phyloP scores from a whole-genome alignment of 2,797 vertebrate species.

The Knipowitschia caucasica region DNA sequence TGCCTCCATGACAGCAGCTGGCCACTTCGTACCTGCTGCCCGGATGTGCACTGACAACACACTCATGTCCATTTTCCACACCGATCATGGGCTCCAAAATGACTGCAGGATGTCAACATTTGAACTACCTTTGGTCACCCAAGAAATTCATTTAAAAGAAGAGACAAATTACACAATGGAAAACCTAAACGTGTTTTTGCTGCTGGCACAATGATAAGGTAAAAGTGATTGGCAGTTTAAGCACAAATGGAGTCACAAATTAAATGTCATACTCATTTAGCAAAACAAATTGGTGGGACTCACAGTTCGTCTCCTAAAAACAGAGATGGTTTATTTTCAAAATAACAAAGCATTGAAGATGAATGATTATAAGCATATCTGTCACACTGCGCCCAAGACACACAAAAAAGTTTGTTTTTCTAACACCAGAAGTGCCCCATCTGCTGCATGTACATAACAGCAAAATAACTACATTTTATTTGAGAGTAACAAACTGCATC shows the following conservation, averaged over 20 bases:
- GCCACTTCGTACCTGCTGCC: slow-evolving; percentile 13
- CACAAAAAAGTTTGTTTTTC: too few relatives aligned
- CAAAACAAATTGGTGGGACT: not conserved
- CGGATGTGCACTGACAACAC: slow-evolving; percentile 34
- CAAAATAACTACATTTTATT: too few relatives aligned
- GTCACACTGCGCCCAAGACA: too few relatives aligned
- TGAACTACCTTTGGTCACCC: not conserved
- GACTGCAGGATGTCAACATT: not conserved
- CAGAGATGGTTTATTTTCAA: not conserved
- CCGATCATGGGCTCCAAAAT: not conserved
- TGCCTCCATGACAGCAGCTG: slow-evolving; percentile 41
- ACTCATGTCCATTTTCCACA: slow-evolving; percentile 13
- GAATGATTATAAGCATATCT: too few relatives aligned
- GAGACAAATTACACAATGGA: not conserved
- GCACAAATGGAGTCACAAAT: not conserved
- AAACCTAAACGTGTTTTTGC: not conserved
- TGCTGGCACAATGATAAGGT: not conserved
- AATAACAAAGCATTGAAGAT: not conserved
- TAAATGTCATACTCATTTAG: not conserved
- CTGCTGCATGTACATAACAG: not conserved
- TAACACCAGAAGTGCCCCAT: not conserved
- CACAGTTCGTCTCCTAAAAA: not conserved
- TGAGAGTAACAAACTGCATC: too few relatives aligned
- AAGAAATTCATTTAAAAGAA: not conserved
- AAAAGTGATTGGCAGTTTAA: not conserved